phyloP scores from a whole-genome alignment of 2,888 invertebrate genomes.

The Hypomecis atomaria region DNA sequence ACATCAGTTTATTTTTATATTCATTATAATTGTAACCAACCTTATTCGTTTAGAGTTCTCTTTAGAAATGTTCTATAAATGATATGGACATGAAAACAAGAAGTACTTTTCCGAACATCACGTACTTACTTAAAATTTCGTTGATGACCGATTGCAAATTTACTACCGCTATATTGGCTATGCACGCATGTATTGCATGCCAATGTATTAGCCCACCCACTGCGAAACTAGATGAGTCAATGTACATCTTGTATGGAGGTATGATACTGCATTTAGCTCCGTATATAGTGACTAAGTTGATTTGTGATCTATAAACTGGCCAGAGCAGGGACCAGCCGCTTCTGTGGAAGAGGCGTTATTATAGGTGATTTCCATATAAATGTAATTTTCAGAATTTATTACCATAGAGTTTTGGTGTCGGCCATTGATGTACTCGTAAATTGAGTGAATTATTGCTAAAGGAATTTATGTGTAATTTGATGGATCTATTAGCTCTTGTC shows the following conservation, averaged over 20 bases:
- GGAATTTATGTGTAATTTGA: not conserved
- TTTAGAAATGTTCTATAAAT: not conserved
- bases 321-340: constrained; percentile 20
- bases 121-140: not conserved
- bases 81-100: not conserved
- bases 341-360: constrained; percentile 35
- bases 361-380: constrained; percentile 36
- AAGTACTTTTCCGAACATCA: not conserved
- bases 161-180: constrained; percentile 5
- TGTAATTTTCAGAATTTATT: constrained; percentile 31
- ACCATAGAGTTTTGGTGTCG: constrained; percentile 18
- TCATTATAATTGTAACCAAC: too few relatives aligned
- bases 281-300: constrained; percentile 50
- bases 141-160: not conserved
- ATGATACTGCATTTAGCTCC: not conserved
- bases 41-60: constrained; percentile 11
- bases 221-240: constrained; percentile 5
- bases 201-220: constrained; percentile 9
- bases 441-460: constrained; percentile 18
- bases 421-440: constrained; percentile 17
- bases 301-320: constrained; percentile 47
- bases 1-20: too few relatives aligned
- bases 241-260: constrained; percentile 4
- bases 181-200: constrained; percentile 12
- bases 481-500: constrained; percentile 4